Evolutionary conservation across 2,888 invertebrate species (phyloP).

Genomic region (Trissoscelio sp.): DNA sequence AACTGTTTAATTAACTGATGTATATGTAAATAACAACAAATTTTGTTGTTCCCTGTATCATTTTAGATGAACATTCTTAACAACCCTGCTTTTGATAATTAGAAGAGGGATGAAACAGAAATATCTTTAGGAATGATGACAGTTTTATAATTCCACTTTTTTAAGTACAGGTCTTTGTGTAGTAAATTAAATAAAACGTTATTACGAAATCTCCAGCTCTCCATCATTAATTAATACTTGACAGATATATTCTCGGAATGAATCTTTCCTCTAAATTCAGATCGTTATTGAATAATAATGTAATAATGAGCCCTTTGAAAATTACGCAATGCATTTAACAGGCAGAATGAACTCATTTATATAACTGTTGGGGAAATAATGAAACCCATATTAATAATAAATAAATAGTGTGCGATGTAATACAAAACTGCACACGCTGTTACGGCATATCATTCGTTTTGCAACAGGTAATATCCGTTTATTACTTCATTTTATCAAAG

Average conservation of each 20-base stretch:
- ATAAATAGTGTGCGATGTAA: neutral
- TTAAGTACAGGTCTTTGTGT: neutral
- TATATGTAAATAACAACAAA: constrained; percentile 16
- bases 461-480: neutral
- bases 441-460: neutral
- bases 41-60: constrained; percentile 61
- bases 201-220: constrained; percentile 8
- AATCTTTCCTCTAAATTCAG: constrained; percentile 12
- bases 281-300: constrained; percentile 19
- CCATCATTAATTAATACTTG: constrained; percentile 8
- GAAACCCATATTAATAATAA: neutral
- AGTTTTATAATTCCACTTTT: neutral
- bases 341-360: constrained; percentile 23
- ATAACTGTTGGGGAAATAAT: constrained; percentile 33
- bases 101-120: constrained; percentile 7
- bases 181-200: neutral
- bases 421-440: neutral
- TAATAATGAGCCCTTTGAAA: constrained; percentile 45
- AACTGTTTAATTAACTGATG: neutral
- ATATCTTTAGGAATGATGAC: neutral
- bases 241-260: constrained; percentile 17
- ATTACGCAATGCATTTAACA: constrained; percentile 42
- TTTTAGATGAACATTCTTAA: constrained; percentile 11
- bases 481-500: neutral
- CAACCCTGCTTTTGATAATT: constrained; percentile 40